These are phyloP conservation scores for Dromaius novaehollandiae DNA, from an alignment of 2,113 vertebrate genomes.

Conservation along the genomic window DNA sequence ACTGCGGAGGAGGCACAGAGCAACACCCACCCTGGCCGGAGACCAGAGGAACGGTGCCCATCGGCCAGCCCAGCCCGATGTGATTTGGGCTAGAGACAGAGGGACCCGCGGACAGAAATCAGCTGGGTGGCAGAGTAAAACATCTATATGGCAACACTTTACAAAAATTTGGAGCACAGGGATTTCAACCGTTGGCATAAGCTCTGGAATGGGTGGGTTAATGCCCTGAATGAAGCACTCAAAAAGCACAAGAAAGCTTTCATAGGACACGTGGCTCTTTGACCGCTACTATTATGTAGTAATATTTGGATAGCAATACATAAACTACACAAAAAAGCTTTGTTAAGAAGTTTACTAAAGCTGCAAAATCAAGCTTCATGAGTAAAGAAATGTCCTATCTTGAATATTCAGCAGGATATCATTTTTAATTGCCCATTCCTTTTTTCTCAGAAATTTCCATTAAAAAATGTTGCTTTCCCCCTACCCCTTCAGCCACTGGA, in stretches of 20 bases:
- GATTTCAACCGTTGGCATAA: background rate
- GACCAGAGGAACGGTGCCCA: background rate
- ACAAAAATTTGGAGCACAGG: background rate
- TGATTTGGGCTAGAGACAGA: background rate
- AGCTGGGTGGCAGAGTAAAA: background rate
- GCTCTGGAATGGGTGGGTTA: background rate
- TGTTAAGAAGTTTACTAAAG: background rate
- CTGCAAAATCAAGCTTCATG: background rate
- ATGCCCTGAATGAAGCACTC: background rate
- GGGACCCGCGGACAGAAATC: background rate
- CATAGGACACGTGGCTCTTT: background rate
- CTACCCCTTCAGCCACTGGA: background rate
- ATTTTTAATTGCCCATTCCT: background rate
- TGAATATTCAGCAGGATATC: background rate
- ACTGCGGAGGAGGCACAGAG: too few species aligned
- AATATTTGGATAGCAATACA: background rate
- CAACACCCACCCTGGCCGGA: too few species aligned
- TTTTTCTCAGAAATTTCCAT: background rate
- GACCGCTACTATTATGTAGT: background rate
- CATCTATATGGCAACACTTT: rapidly evolving
- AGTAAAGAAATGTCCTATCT: background rate
- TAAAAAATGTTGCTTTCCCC: background rate
- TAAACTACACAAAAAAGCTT: background rate
- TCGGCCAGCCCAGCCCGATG: background rate
- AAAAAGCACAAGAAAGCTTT: background rate